These are phyloP conservation scores for Molothrus aeneus DNA, from an alignment of 2,797 vertebrate genomes.

Conservation along the genomic window DNA sequence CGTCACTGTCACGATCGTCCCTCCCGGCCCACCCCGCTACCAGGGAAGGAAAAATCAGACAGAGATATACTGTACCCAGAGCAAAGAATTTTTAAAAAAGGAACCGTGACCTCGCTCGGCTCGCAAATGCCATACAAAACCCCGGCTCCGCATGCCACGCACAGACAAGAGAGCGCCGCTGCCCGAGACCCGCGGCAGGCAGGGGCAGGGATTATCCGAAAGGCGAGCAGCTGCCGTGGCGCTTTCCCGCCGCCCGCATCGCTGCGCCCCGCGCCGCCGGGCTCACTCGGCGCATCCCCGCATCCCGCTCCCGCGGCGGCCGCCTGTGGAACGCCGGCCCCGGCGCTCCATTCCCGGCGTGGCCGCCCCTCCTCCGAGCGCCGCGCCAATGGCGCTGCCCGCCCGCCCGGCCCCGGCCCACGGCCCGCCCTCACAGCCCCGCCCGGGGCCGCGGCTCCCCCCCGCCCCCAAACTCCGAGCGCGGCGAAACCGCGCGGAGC, in stretches of 20 bases:
- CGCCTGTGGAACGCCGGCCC: background rate
- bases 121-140: constrained; percentile 26
- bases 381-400: background rate
- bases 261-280: background rate
- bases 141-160: constrained; percentile 39
- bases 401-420: background rate
- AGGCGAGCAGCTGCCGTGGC: background rate
- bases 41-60: background rate
- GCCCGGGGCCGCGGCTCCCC: background rate
- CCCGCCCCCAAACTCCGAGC: background rate
- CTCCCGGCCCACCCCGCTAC: constrained; percentile 25
- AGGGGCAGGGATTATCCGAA: background rate
- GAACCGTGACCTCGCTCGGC: background rate
- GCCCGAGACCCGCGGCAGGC: background rate
- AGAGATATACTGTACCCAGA: background rate
- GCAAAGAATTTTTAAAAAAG: background rate
- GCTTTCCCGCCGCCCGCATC: background rate
- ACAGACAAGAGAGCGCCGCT: background rate
- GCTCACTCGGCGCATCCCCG: background rate
- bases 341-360: constrained; percentile 34
- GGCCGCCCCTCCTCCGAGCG: constrained; percentile 37
- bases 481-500: background rate
- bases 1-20: constrained; percentile 9
- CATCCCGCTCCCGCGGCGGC: background rate
- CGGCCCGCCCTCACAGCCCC: background rate